Evolutionary conservation across 2,797 vertebrate genomes (phyloP).

Genomic region (Tachyglossus aculeatus): DNA sequence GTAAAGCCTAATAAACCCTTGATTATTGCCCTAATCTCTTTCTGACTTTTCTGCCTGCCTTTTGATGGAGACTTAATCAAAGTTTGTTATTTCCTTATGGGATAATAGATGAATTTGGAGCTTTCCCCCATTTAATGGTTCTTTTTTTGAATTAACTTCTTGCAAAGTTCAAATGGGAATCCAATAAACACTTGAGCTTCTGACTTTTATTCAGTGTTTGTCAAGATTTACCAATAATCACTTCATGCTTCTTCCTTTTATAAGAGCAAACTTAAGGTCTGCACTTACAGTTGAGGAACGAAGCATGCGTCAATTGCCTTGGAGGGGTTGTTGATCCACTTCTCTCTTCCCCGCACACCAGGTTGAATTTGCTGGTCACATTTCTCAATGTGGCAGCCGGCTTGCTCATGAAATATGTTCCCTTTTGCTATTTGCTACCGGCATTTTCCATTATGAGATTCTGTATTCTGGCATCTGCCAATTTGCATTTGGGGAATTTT

Average conservation of each 20-base stretch:
- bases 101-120: not conserved
- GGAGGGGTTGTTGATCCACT: not conserved
- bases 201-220: not conserved
- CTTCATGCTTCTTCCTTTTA: not conserved
- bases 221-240: not conserved
- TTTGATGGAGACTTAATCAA: not conserved
- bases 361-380: not conserved
- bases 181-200: not conserved
- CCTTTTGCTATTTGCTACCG: not conserved
- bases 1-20: not conserved
- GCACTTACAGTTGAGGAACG: no score
- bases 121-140: not conserved
- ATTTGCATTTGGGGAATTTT: no score
- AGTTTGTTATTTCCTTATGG: not conserved
- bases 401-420: not conserved
- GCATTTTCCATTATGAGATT: no score
- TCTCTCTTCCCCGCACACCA: no score
- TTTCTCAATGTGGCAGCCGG: not conserved
- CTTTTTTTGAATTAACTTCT: not conserved
- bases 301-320: no score
- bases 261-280: no score
- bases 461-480: no score
- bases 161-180: not conserved
- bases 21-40: not conserved
- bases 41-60: not conserved